These are phyloP conservation scores for Volucella inflata DNA, from an alignment of 2,888 invertebrate genomes.

Conservation along the genomic window DNA sequence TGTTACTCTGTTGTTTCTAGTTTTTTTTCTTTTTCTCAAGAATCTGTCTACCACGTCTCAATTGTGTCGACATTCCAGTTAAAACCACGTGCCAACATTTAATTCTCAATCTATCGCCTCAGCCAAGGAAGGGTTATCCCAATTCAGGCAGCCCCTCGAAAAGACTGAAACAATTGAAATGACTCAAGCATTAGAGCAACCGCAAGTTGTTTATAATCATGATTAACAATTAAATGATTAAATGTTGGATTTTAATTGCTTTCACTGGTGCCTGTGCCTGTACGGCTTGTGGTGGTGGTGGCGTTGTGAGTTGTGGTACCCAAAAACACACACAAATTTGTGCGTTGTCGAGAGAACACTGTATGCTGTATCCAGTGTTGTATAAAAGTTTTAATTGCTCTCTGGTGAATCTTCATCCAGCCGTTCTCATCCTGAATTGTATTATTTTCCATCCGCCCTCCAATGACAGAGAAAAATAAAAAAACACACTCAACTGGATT, in stretches of 20 bases:
- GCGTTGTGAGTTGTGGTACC: constrained; percentile 48
- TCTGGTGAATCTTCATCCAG: constrained; percentile 41
- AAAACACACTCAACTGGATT: constrained; percentile 59
- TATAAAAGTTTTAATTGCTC: constrained; percentile 70
- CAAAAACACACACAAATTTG: constrained; percentile 65
- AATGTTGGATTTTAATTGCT: constrained; percentile 74
- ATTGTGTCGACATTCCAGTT: constrained; percentile 33
- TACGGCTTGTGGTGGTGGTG: constrained; percentile 7
- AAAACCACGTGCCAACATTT: constrained; percentile 42
- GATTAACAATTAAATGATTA: constrained; percentile 75
- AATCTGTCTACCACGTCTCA: not conserved
- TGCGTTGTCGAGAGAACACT: constrained; percentile 26
- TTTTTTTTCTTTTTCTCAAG: no score
- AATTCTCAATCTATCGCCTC: constrained; percentile 44
- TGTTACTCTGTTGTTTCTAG: no score
- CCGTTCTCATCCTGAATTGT: not conserved
- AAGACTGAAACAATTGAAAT: constrained; percentile 56
- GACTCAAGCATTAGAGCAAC: constrained; percentile 66
- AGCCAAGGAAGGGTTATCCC: constrained; percentile 1
- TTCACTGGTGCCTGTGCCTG: constrained; percentile 29
- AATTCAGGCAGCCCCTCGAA: not conserved
- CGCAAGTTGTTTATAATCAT: constrained; percentile 74
- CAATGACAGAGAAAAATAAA: not conserved
- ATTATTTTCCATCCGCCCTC: not conserved
- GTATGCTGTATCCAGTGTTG: constrained; percentile 11